These are phyloP conservation scores for Hirundo rustica DNA, from an alignment of 2,797 vertebrate species.

Conservation along the genomic window DNA sequence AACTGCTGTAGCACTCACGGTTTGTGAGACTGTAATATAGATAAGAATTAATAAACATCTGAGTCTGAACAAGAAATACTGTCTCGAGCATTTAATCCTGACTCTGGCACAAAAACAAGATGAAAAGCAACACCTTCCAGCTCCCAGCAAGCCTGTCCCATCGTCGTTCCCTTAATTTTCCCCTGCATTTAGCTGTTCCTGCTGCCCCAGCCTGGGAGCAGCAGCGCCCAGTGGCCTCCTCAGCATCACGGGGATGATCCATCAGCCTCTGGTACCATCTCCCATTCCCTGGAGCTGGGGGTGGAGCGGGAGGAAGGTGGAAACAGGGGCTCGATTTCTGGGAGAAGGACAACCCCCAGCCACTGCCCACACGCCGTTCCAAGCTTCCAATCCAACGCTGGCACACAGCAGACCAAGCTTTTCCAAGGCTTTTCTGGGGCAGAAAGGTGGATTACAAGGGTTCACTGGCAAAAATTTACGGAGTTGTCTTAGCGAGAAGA, in stretches of 20 bases:
- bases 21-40: not conserved
- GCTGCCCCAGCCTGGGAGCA: not conserved
- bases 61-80: not conserved
- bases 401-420: not conserved
- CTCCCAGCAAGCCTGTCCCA: not conserved
- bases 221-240: not conserved
- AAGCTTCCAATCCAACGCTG: not conserved
- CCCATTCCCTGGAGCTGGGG: not conserved
- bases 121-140: not conserved
- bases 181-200: not conserved
- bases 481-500: not conserved
- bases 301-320: not conserved
- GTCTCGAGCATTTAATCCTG: not conserved
- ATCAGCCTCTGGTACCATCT: accelerated
- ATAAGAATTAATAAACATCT: not conserved
- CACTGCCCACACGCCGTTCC: accelerated
- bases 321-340: not conserved
- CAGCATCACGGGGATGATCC: not conserved
- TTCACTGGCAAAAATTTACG: not conserved
- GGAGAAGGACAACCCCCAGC: not conserved
- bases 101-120: not conserved
- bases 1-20: not conserved
- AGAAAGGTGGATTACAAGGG: not conserved
- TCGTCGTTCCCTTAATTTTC: not conserved
- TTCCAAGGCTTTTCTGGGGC: not conserved